Evolutionary conservation across 1,140 invertebrate species (phyloP), one percentile per base, ranked within the genome.

Genomic region (Reticulitermes speratus): DNA sequence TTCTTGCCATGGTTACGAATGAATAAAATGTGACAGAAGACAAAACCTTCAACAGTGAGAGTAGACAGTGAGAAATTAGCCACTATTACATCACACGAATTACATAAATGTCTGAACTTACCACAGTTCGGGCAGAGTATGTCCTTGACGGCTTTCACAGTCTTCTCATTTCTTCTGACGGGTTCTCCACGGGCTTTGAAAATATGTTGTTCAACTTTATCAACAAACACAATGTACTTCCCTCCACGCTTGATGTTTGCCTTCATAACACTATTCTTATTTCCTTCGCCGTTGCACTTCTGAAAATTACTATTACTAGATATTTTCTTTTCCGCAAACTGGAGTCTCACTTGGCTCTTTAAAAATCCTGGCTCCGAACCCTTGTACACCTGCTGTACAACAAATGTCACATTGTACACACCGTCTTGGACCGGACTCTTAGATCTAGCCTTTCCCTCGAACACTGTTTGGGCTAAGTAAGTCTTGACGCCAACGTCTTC

Each of bases 161-260:
- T 93, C 88, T 92, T 93, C 88, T 92, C 92, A 88, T 89, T 91
- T 86, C 91, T 90, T 85, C 91, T 89, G 87, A 94, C 91, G 86
- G 94, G 94, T 89, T 94, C 93, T 87, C 94, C 94, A 87, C 93
- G 91, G 86, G 94, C 93, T 88, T 93, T 93, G 90, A 94, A 94
- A 91, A 94, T 94, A 89, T 93, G 92, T 88, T 93, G 93, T 90
- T 93, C 93, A 87, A 93, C 92, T 89, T 94, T 93, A 89, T 93
- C 93, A 89, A 94, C 94, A 91, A 94, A 94, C 91, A 94, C 93
- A 90, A 94, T 91, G 91, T 94, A 94, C 90, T 93, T 92, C 90
- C 93, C 93, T 87, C 93, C 92, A 88, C 92, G 91, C 88, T 94
- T 93, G 88, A 94, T 93, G 89, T 94, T 93, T 86, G 93, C 92